phyloP scores from a whole-genome alignment of 2,888 invertebrate genomes.

The Chirona hameri region DNA sequence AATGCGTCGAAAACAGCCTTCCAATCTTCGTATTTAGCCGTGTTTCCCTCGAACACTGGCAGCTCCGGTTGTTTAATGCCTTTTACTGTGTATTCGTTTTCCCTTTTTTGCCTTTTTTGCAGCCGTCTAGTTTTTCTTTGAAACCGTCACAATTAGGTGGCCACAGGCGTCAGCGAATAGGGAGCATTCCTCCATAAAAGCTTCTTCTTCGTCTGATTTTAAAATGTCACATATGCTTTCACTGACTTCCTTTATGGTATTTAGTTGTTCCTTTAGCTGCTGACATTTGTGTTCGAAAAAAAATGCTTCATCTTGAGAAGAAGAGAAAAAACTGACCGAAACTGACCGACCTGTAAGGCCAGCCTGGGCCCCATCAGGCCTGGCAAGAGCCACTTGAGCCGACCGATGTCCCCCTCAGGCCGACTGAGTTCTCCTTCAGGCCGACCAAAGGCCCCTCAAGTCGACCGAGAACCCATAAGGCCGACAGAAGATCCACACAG shows the following conservation, averaged over 20 bases:
- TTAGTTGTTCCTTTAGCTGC: background rate
- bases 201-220: background rate
- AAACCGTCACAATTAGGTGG: background rate
- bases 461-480: no score
- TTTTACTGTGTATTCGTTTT: background rate
- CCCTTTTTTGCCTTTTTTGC: background rate
- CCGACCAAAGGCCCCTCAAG: no score
- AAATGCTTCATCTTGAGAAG: background rate
- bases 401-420: no score
- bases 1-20: background rate
- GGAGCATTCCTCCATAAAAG: background rate
- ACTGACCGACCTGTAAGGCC: no score
- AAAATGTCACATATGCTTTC: background rate
- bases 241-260: background rate
- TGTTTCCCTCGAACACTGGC: background rate
- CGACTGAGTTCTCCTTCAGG: no score
- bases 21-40: background rate
- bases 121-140: background rate
- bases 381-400: no score
- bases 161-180: background rate
- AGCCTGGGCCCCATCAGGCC: no score
- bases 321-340: no score
- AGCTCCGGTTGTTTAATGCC: background rate
- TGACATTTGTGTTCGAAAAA: background rate
- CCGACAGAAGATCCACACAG: no score